Conservation (phyloP, 2,797 vertebrate genomes). For the Todus mexicanus region DNA sequence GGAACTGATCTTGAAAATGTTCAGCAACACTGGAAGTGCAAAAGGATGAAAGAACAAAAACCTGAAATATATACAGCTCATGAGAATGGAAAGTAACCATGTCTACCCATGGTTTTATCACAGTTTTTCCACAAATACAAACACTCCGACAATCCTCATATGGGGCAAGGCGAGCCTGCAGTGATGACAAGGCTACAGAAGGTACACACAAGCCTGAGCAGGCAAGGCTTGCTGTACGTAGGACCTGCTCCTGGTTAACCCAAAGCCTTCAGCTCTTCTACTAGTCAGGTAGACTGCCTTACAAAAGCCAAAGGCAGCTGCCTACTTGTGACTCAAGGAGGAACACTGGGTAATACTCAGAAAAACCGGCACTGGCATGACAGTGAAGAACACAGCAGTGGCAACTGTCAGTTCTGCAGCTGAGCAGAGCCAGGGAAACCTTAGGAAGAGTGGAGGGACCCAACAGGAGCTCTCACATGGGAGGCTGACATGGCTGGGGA, state of each 20-base stretch:
- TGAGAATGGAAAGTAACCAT: not conserved
- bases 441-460: no score
- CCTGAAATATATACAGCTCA: not conserved
- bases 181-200: not conserved
- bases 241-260: not conserved
- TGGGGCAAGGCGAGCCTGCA: not conserved
- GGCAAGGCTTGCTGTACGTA: not conserved
- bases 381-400: no score
- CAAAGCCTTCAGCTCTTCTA: not conserved
- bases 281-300: not conserved
- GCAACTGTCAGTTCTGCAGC: no score
- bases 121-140: not conserved
- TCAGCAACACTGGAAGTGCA: not conserved
- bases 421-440: no score
- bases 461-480: no score
- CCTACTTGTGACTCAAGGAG: not conserved
- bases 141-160: not conserved
- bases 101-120: not conserved
- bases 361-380: not conserved
- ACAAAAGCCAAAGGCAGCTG: not conserved
- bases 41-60: not conserved
- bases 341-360: not conserved
- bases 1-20: not conserved
- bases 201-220: accelerated
- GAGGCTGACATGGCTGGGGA: no score